phyloP scores from a whole-genome alignment of 1,140 invertebrate species.

The Drosophila aff. region DNA sequence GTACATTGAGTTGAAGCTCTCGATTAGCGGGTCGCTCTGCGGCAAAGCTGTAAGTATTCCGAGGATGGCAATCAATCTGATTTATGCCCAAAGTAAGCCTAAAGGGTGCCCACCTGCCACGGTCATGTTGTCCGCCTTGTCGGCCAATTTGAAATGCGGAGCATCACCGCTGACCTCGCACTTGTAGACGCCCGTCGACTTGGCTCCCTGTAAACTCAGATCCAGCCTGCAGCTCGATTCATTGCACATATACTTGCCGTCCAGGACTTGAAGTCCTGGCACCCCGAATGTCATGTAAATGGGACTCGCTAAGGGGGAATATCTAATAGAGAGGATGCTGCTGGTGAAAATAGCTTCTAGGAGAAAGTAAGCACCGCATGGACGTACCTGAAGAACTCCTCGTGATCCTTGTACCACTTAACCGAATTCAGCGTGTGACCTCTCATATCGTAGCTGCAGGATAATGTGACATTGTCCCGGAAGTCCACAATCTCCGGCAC shows the following conservation, averaged over 20 bases:
- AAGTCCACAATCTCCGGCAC: slow-evolving; percentile 86
- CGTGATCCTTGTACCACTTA: slow-evolving; percentile 92
- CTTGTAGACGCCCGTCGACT: slow-evolving; percentile 86
- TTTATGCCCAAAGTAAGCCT: too few relatives aligned
- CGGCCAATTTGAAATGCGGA: slow-evolving; percentile 87
- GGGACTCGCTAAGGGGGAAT: slow-evolving; percentile 79
- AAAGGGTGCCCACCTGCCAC: slow-evolving; percentile 86
- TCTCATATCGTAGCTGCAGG: slow-evolving; percentile 87
- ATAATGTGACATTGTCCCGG: slow-evolving; percentile 86
- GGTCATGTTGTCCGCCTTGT: slow-evolving; percentile 87
- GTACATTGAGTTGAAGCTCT: slow-evolving; percentile 86
- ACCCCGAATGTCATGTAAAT: slow-evolving; percentile 80
- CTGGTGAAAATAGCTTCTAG: background rate
- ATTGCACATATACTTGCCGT: slow-evolving; percentile 89
- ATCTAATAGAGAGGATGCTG: slow-evolving; percentile 45
- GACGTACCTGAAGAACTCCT: slow-evolving; percentile 89
- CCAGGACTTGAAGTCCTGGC: slow-evolving; percentile 90
- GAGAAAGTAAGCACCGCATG: background rate
- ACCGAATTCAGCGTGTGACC: slow-evolving; percentile 90
- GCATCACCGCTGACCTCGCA: slow-evolving; percentile 89
- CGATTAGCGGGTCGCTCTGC: slow-evolving; percentile 86
- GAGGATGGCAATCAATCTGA: slow-evolving; percentile 1
- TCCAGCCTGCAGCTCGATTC: slow-evolving; percentile 86
- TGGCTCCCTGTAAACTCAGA: slow-evolving; percentile 86
- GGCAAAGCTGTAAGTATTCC: slow-evolving; percentile 85